Evolutionary conservation across 2,797 vertebrate species (phyloP).

Genomic region (Cirrhinus mrigala): DNA sequence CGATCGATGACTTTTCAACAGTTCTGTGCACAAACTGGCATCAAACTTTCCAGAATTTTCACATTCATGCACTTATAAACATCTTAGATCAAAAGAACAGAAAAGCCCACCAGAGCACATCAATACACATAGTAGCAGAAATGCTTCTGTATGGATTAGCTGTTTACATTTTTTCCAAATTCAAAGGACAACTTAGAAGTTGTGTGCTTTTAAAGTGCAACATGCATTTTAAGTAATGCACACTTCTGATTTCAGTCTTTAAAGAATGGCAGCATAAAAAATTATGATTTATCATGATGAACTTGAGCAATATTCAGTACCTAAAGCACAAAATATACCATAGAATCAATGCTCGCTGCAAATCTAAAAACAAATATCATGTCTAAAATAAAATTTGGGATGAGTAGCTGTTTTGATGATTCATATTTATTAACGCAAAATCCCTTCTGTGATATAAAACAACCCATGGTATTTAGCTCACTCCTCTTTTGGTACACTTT

Average conservation of each 20-base stretch:
- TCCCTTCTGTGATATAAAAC: slow-evolving; percentile 60
- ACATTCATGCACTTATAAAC: slow-evolving; percentile 19
- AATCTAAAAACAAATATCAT: neutral
- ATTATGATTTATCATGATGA: neutral
- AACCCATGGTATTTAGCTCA: slow-evolving; percentile 9
- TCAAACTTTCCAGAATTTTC: neutral
- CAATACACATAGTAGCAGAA: slow-evolving; percentile 39
- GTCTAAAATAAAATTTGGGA: neutral
- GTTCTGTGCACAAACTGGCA: slow-evolving; percentile 5
- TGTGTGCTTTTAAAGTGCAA: slow-evolving; percentile 52
- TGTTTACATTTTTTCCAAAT: slow-evolving; percentile 9
- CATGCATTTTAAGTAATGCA: slow-evolving; percentile 42
- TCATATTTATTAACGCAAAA: slow-evolving; percentile 11
- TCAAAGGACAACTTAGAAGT: neutral
- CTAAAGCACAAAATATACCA: neutral
- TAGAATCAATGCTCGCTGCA: neutral
- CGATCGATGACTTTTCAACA: neutral
- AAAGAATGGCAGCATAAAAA: slow-evolving; percentile 6
- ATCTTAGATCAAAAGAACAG: slow-evolving; percentile 8
- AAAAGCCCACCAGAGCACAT: slow-evolving; percentile 7
- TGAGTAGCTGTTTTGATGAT: neutral
- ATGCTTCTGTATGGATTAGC: slow-evolving; percentile 13
- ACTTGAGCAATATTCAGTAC: neutral
- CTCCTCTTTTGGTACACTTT: slow-evolving; percentile 10
- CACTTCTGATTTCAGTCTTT: slow-evolving; percentile 9